phyloP scores from a whole-genome alignment of 2,113 vertebrate species.

The Cyanistes caeruleus region DNA sequence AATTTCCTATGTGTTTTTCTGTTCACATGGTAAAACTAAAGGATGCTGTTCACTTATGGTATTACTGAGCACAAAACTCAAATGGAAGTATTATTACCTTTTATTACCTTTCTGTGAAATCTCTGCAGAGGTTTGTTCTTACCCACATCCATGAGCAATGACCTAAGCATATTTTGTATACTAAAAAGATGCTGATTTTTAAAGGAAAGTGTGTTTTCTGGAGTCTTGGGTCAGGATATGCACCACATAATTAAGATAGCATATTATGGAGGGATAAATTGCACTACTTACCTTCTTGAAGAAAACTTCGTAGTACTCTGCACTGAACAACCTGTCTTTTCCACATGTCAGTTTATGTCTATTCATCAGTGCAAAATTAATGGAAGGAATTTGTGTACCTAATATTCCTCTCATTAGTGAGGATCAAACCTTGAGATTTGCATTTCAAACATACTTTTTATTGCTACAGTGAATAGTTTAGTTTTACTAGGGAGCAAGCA shows the following conservation, averaged over 20 bases:
- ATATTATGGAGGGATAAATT: not conserved
- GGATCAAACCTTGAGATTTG: not conserved
- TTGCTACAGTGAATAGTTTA: not conserved
- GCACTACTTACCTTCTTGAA: not conserved
- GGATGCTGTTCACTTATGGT: not conserved
- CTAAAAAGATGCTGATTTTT: not conserved
- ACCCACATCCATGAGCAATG: not conserved
- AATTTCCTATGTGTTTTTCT: accelerated
- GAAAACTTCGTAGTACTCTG: not conserved
- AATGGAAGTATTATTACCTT: not conserved
- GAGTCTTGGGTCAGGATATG: not conserved
- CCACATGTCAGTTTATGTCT: not conserved
- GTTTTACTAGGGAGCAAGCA: not conserved
- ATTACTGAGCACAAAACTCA: not conserved
- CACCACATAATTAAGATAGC: not conserved
- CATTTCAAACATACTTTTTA: not conserved
- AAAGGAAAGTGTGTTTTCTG: not conserved
- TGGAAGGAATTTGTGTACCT: not conserved
- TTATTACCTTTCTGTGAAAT: not conserved
- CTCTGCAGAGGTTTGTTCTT: not conserved
- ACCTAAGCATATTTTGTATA: not conserved
- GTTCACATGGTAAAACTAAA: not conserved
- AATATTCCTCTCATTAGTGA: not conserved
- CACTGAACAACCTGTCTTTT: not conserved
- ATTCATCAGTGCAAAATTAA: not conserved